Conservation (phyloP, 2,888 invertebrate genomes). For the Acleris sparsana region DNA sequence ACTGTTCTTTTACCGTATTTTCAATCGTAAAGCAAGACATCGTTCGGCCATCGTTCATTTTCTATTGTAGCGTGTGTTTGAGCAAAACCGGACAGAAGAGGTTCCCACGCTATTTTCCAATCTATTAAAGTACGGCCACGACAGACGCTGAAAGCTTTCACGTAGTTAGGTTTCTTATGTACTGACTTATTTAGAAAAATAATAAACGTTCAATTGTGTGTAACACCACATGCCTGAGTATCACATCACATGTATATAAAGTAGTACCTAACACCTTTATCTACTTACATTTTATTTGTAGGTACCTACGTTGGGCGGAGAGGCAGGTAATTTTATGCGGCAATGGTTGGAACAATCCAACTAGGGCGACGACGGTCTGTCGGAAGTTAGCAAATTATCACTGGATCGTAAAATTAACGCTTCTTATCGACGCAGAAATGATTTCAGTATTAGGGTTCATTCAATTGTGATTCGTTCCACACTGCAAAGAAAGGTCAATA, state of each 20-base stretch:
- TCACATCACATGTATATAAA: constrained; percentile 10
- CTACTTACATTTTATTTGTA: constrained; percentile 38
- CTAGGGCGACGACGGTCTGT: constrained; percentile 79
- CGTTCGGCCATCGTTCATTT: constrained; percentile 3
- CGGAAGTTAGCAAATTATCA: constrained; percentile 84
- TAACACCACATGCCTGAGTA: not conserved
- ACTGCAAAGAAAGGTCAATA: constrained; percentile 36
- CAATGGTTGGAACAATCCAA: constrained; percentile 77
- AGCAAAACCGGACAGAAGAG: constrained; percentile 27
- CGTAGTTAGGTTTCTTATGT: constrained; percentile 4
- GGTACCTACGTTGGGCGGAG: constrained; percentile 40
- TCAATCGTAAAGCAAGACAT: not conserved
- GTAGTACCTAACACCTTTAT: constrained; percentile 10
- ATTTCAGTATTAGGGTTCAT: constrained; percentile 60
- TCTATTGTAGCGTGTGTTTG: constrained; percentile 23
- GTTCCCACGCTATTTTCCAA: constrained; percentile 37
- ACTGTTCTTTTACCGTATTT: not conserved
- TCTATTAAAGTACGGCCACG: constrained; percentile 32
- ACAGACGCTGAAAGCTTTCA: constrained; percentile 13
- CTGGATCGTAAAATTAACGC: constrained; percentile 83
- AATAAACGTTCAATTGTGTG: constrained; percentile 2
- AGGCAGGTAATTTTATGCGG: constrained; percentile 71
- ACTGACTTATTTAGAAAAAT: not conserved
- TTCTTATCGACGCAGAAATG: constrained; percentile 81
- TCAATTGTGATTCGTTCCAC: constrained; percentile 64